Conservation (phyloP, 2,113 vertebrate genomes). For the Halcyon malimbica region DNA sequence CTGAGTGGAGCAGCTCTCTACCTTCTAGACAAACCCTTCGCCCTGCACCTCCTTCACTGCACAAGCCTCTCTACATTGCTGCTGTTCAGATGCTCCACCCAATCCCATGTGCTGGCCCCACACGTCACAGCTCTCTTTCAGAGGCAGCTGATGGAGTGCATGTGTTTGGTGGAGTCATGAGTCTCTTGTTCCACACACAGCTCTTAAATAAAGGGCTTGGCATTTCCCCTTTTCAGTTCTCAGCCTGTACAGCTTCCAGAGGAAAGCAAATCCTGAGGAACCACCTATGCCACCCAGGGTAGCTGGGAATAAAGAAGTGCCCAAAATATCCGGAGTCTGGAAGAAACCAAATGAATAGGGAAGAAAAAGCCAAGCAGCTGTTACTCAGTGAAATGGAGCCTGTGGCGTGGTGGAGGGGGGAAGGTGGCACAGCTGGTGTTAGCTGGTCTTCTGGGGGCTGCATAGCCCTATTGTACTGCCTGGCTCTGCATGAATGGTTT, state of each 20-base stretch:
- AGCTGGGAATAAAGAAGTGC: background rate
- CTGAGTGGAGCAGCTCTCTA: accelerated
- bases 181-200: background rate
- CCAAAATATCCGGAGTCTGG: background rate
- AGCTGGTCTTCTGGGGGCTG: background rate
- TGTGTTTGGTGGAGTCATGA: background rate
- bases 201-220: background rate
- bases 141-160: background rate
- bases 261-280: background rate
- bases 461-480: background rate
- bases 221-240: background rate
- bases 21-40: background rate
- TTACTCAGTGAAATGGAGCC: background rate
- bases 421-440: background rate
- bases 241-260: background rate
- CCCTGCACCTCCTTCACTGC: background rate
- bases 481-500: accelerated
- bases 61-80: background rate
- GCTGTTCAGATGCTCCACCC: background rate
- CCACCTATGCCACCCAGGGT: background rate
- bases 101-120: background rate
- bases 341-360: background rate
- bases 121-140: background rate
- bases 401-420: background rate
- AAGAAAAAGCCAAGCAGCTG: background rate